phyloP scores from a whole-genome alignment of 1,140 invertebrate species.

The Oreohelix idahoensis region DNA sequence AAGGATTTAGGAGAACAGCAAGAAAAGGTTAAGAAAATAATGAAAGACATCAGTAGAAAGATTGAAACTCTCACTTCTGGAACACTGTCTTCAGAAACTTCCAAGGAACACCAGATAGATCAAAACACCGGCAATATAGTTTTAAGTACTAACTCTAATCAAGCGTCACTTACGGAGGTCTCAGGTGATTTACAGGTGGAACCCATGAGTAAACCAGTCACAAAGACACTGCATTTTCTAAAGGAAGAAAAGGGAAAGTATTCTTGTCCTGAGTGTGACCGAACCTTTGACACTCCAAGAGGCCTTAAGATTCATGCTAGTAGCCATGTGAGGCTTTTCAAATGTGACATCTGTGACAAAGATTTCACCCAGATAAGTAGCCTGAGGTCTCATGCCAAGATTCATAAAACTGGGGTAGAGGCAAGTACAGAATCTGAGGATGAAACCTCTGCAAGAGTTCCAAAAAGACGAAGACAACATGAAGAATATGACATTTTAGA shows the following conservation, averaged over 20 bases:
- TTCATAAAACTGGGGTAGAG: not conserved
- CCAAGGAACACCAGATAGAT: not conserved
- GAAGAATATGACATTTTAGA: not conserved
- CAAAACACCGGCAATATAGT: too few relatives aligned
- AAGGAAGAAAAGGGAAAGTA: slow-evolving; percentile 7
- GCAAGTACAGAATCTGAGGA: not conserved
- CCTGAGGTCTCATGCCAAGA: slow-evolving; percentile 13
- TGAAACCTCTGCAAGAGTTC: not conserved
- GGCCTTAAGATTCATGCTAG: slow-evolving; percentile 37
- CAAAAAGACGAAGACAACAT: not conserved
- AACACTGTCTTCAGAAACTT: not conserved
- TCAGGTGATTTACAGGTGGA: not conserved
- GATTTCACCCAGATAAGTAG: slow-evolving; percentile 16
- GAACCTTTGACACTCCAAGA: slow-evolving; percentile 8
- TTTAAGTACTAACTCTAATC: not conserved
- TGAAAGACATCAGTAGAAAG: slow-evolving; percentile 17
- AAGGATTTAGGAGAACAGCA: slow-evolving; percentile 14
- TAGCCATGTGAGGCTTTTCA: slow-evolving; percentile 30
- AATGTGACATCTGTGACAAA: slow-evolving; percentile 31
- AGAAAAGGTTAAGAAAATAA: slow-evolving; percentile 22
- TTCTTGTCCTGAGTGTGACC: slow-evolving; percentile 22
- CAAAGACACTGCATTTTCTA: not conserved
- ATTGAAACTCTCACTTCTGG: slow-evolving; percentile 12
- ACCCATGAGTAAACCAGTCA: not conserved
- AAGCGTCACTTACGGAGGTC: not conserved